Evolutionary conservation across 2,888 invertebrate genomes (phyloP).

Genomic region (Chrysopilus asiliformis): DNA sequence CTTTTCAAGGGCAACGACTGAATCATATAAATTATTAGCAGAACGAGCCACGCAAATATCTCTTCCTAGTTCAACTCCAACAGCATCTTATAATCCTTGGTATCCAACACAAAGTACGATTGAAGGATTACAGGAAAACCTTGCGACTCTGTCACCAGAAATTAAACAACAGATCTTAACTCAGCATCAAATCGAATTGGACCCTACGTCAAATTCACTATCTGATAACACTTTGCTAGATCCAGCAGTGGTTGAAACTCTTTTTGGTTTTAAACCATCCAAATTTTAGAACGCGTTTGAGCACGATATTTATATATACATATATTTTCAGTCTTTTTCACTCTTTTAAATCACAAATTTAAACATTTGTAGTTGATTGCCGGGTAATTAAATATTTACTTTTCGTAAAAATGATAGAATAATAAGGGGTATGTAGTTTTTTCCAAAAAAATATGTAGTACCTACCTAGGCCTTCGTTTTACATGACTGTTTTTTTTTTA

Average conservation of each 20-base stretch:
- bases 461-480: no score
- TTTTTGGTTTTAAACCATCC: no score
- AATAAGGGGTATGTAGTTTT: no score
- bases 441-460: no score
- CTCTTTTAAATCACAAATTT: no score
- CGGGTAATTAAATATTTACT: no score
- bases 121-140: slow-evolving; percentile 5
- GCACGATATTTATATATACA: no score
- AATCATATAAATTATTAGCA: slow-evolving; percentile 2
- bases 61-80: background rate
- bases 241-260: slow-evolving; percentile 10
- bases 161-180: slow-evolving; percentile 21
- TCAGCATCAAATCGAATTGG: slow-evolving; percentile 25
- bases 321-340: no score
- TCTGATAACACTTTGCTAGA: slow-evolving; percentile 9
- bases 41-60: background rate
- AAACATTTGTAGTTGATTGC: no score
- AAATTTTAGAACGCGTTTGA: no score
- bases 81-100: background rate
- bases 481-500: no score
- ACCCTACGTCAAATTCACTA: slow-evolving; percentile 19
- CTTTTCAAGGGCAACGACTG: slow-evolving; percentile 1
- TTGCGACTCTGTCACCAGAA: slow-evolving; percentile 16
- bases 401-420: no score
- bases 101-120: background rate